These are phyloP conservation scores for Myiozetetes cayanensis DNA, from an alignment of 2,113 vertebrate species.

Conservation along the genomic window DNA sequence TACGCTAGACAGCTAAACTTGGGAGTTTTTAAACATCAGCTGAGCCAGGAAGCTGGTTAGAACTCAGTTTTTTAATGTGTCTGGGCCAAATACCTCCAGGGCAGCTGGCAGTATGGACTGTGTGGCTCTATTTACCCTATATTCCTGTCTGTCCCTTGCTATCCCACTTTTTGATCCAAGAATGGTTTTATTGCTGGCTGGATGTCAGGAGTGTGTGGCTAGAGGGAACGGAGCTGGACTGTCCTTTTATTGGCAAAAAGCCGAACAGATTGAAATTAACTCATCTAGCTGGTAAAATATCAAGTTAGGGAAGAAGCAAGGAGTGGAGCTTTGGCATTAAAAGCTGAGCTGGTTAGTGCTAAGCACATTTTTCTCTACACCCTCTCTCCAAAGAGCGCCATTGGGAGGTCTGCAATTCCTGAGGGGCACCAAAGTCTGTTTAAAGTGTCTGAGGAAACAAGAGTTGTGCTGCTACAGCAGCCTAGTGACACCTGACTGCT, in stretches of 20 bases:
- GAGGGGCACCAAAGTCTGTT: not conserved
- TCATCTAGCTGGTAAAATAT: not conserved
- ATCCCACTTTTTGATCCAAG: not conserved
- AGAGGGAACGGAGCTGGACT: not conserved
- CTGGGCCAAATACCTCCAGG: not conserved
- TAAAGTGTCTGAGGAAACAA: not conserved
- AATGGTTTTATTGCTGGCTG: not conserved
- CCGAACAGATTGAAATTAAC: not conserved
- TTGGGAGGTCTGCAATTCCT: not conserved
- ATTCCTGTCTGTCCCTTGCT: not conserved
- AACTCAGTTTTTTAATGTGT: not conserved
- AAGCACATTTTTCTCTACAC: not conserved
- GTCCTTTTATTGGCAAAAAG: not conserved
- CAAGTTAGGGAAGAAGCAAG: not conserved
- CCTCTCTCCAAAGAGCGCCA: not conserved
- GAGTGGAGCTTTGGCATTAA: not conserved
- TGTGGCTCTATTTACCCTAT: rapidly evolving
- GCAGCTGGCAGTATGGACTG: not conserved
- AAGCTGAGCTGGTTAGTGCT: not conserved
- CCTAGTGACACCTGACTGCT: not conserved
- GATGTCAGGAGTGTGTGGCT: not conserved
- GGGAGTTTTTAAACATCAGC: not conserved
- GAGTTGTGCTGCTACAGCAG: not conserved
- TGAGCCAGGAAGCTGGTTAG: not conserved
- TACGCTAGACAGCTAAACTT: not conserved